Conservation (phyloP, 2,888 invertebrate species). For the Lagria hirta region DNA sequence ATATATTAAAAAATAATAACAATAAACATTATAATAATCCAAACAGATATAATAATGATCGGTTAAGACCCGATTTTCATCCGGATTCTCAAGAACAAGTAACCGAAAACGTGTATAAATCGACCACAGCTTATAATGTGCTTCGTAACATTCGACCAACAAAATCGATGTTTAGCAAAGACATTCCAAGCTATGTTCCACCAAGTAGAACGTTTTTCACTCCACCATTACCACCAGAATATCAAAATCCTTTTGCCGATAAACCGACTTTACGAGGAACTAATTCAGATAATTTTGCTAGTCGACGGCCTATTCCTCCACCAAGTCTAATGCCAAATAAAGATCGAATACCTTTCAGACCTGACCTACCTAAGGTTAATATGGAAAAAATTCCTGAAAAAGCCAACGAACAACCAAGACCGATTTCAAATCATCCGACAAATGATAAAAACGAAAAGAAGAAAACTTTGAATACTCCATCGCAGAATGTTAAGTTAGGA, state of each 20-base stretch:
- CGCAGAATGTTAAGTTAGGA: conserved; percentile 60
- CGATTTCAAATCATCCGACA: conserved; percentile 8
- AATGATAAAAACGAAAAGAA: conserved; percentile 58
- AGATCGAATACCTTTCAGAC: conserved; percentile 81
- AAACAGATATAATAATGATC: conserved; percentile 58
- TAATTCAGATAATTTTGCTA: conserved; percentile 66
- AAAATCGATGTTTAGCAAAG: conserved; percentile 64
- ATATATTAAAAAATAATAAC: conserved; percentile 75
- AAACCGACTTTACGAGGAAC: conserved; percentile 77
- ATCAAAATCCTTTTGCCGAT: conserved; percentile 84
- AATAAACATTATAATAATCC: conserved; percentile 76
- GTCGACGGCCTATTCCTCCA: conserved; percentile 78
- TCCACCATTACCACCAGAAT: conserved; percentile 81
- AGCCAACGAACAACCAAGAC: conserved; percentile 23
- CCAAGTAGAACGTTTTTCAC: conserved; percentile 76
- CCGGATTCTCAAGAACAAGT: conserved; percentile 41
- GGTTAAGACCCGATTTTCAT: conserved; percentile 49
- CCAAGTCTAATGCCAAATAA: conserved; percentile 80
- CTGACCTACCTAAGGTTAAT: conserved; percentile 58
- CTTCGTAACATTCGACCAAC: conserved; percentile 63
- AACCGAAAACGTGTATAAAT: conserved; percentile 49
- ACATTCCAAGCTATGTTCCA: conserved; percentile 80
- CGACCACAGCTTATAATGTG: conserved; percentile 58
- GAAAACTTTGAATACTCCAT: conserved; percentile 74
- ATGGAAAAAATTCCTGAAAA: conserved; percentile 43